These are phyloP conservation scores for Drosophila nigrodunni DNA, from an alignment of 1,140 invertebrate genomes.

Conservation along the genomic window DNA sequence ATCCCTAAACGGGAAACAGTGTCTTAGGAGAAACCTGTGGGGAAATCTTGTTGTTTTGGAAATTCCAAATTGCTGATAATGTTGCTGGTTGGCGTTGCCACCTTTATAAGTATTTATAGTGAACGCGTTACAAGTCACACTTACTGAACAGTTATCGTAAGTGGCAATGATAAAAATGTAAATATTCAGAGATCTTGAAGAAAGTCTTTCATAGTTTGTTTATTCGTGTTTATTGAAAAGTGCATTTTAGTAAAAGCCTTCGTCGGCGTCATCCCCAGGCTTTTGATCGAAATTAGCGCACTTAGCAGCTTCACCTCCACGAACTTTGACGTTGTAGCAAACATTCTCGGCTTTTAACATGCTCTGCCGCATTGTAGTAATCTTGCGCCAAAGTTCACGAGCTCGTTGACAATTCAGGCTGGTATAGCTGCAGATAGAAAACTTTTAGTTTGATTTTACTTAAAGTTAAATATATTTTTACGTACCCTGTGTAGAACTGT, in stretches of 20 bases:
- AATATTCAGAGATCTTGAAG: too few species aligned
- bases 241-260: conserved; percentile 58
- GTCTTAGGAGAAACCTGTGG: too few species aligned
- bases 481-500: conserved; percentile 88
- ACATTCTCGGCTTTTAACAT: conserved; percentile 93
- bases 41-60: too few species aligned
- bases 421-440: conserved; percentile 65
- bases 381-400: conserved; percentile 91
- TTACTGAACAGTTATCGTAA: too few species aligned
- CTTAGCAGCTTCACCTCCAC: conserved; percentile 91
- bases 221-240: background rate
- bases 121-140: too few species aligned
- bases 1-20: too few species aligned
- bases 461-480: background rate
- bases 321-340: conserved; percentile 92
- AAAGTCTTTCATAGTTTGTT: too few species aligned
- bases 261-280: conserved; percentile 71
- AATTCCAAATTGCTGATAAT: too few species aligned
- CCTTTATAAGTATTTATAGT: too few species aligned
- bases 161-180: too few species aligned
- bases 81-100: too few species aligned
- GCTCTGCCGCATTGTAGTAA: conserved; percentile 89
- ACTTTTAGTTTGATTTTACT: background rate
- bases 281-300: conserved; percentile 76
- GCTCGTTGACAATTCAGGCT: conserved; percentile 84